Conservation (phyloP, 2,113 vertebrate species). For the Seriola rivoliana region DNA sequence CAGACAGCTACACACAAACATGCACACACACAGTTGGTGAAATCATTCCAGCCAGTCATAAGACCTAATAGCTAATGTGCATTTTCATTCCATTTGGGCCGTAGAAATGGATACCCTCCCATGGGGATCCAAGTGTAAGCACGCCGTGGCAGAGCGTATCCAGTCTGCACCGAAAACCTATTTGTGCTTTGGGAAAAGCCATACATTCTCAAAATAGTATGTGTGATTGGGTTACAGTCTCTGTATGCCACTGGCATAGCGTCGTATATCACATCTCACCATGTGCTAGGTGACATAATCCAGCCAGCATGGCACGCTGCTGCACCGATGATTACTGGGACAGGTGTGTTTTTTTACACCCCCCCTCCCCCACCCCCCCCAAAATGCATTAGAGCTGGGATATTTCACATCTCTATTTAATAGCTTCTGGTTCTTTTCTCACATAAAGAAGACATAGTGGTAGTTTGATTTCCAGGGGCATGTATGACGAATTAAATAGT, state of each 20-base stretch:
- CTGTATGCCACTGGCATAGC: conserved; percentile 62
- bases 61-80: conserved; percentile 61
- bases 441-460: conserved; percentile 54
- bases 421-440: conserved; percentile 62
- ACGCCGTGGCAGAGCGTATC: conserved; percentile 40
- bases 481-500: conserved; percentile 23
- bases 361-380: not conserved
- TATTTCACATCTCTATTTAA: conserved; percentile 70
- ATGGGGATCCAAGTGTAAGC: conserved; percentile 60
- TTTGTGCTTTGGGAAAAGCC: conserved; percentile 80
- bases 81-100: conserved; percentile 73
- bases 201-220: conserved; percentile 83
- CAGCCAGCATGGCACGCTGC: conserved; percentile 62
- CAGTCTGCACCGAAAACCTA: conserved; percentile 72
- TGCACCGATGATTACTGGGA: conserved; percentile 67
- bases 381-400: conserved; percentile 56
- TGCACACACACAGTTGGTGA: conserved; percentile 52
- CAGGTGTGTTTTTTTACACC: conserved; percentile 79
- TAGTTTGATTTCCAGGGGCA: conserved; percentile 43
- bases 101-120: conserved; percentile 72
- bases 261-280: conserved; percentile 81
- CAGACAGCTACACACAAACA: conserved; percentile 17
- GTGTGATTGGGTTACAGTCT: conserved; percentile 83
- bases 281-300: conserved; percentile 81
- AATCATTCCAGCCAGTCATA: conserved; percentile 64